Percentiles rank a stretch among this genome's conserved stretches.
These are phyloP conservation scores for Mythimna impura DNA, from an alignment of 2,888 invertebrate species.

Conservation along the genomic window DNA sequence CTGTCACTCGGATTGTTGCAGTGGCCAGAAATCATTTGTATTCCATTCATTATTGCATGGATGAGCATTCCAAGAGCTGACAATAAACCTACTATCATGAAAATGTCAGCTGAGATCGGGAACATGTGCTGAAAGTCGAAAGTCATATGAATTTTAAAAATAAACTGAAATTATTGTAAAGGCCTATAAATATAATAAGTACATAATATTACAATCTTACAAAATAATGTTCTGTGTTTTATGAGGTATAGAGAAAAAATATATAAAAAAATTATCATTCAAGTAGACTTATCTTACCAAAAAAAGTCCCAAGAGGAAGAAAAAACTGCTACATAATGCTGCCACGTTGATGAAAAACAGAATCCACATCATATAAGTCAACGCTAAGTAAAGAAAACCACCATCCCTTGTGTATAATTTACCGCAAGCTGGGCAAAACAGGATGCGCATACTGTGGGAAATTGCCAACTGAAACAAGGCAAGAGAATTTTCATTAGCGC, in stretches of 20 bases:
- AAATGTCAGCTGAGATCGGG: constrained; percentile 58
- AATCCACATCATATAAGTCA: constrained; percentile 63
- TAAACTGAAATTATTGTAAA: background rate
- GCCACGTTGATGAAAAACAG: constrained; percentile 63
- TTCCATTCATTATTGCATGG: constrained; percentile 54
- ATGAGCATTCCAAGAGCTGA: constrained; percentile 58
- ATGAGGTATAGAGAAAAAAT: no score
- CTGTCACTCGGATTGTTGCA: constrained; percentile 68
- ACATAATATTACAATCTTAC: no score
- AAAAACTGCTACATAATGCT: constrained; percentile 65
- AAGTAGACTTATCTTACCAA: constrained; percentile 58
- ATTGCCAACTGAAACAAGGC: constrained; percentile 65
- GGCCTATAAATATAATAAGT: no score
- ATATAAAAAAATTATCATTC: background rate
- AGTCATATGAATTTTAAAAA: background rate
- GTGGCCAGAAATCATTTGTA: constrained; percentile 59
- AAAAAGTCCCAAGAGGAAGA: constrained; percentile 68
- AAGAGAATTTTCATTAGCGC: background rate
- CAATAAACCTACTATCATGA: constrained; percentile 48
- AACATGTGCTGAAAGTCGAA: constrained; percentile 54
- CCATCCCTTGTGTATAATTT: constrained; percentile 45
- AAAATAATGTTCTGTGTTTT: no score
- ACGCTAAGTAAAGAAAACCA: constrained; percentile 10
- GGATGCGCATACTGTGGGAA: constrained; percentile 52
- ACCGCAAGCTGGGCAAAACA: constrained; percentile 63